Base-by-base conservation (phyloP, 2,113 vertebrate genomes). In the cattle (Bos taurus) region DNA sequence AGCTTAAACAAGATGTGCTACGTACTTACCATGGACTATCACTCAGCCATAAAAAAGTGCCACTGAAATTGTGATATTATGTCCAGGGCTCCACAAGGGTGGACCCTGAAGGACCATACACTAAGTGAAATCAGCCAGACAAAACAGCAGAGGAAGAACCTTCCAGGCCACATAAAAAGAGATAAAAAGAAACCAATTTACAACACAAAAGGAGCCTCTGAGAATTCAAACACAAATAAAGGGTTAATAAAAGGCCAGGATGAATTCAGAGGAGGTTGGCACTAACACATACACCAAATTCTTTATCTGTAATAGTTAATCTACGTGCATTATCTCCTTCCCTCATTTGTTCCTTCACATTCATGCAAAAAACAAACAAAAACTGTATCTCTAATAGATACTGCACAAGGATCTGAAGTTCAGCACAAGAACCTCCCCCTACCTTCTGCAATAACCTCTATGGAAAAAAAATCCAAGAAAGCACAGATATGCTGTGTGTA, bases 231-330 rank as follows among this genome's bases (percentile, higher is more conserved):
- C 7, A n/a, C 16, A 67, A 67, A 46, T 46, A 46, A 46, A 67
- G 64, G 2, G 19, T 36, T 67, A 19, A n/a, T 36, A 17, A n/a
- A 36, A 7, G 64, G 7, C 64, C 64, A 2, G 64, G 30, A 67
- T 67, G 64, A 67, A 36, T n/a, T 33, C 60, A 33, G 60, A 7
- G 30, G 64, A 67, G 16, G 33, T 5, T 36, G 33, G 64, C 15
- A 10, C 33, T 36, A 9, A 2, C 33, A n/a, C 7, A 64, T 3
- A n/a, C 62, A 17, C 15, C 3, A 0, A 17, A 67, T 8, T 17
- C 33, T 67, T 33, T 19, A 67, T 67, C 62, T 67, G 3, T 67
- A 17, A n/a, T 67, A 26, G 16, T 1, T 19, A 67, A 67, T n/a
- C 33, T 2, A n/a, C 0, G 6, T 33, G 33, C 15, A 67, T 67